phyloP scores from a whole-genome alignment of 2,113 vertebrate genomes.

The Pollimyrus isidori region DNA sequence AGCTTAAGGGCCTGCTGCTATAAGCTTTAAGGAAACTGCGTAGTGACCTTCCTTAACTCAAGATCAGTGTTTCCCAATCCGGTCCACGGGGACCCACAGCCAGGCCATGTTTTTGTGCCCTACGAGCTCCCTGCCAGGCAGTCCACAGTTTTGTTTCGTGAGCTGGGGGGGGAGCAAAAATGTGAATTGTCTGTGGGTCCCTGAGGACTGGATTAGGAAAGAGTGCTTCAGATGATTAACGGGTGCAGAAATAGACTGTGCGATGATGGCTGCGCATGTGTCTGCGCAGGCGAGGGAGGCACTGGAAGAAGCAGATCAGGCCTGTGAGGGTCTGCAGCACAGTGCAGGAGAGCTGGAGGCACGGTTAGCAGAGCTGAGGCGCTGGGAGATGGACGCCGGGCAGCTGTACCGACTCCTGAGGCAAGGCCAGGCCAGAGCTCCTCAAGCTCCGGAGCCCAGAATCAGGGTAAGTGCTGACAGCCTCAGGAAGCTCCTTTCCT shows the following conservation, averaged over 20 bases:
- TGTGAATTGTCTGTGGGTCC: not conserved
- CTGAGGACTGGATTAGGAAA: not conserved
- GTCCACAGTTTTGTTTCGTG: not conserved
- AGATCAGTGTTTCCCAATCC: not conserved
- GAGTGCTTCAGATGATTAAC: not conserved
- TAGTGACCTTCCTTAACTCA: not conserved
- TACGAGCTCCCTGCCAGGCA: not conserved
- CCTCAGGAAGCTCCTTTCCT: not conserved
- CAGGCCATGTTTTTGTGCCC: not conserved
- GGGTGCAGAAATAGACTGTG: not conserved
- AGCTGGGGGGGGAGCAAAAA: not conserved
- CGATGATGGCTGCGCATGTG: not conserved
- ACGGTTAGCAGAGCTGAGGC: constrained; percentile 42
- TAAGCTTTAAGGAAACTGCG: not conserved
- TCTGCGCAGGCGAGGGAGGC: constrained; percentile 30
- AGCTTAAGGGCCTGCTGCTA: not conserved
- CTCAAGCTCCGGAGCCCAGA: constrained; percentile 10
- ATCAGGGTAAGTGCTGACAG: constrained; percentile 30
- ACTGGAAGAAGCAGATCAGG: constrained; percentile 36
- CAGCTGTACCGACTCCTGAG: constrained; percentile 36
- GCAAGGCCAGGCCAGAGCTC: constrained; percentile 18
- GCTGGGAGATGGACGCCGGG: constrained; percentile 43
- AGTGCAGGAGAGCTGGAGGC: constrained; percentile 40
- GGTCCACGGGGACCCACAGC: not conserved
- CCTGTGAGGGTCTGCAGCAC: constrained; percentile 42